Base-by-base conservation (phyloP, 2,888 invertebrate species). In the Agrotis segetum region DNA sequence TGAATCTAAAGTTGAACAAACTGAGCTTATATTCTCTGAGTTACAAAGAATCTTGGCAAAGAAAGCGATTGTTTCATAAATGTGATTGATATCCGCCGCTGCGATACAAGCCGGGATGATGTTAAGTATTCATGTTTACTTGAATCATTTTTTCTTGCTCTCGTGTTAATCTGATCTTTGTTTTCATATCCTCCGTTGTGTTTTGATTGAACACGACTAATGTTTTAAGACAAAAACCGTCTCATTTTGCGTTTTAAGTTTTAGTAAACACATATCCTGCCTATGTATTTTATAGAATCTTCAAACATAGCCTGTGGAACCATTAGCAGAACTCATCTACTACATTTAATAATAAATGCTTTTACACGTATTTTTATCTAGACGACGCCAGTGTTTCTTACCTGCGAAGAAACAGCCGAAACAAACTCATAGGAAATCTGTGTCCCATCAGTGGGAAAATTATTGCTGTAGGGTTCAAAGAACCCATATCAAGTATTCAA, bases 1-100 rank as follows among this genome's bases (percentile, higher is more conserved):
- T 49, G 67, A 67, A 67, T 77, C 55, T 61, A 66, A 6, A 67
- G 60, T 71, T 71, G 74, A 81, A 71, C 70, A 77, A 83, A 72
- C 74, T 67, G 13, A 47, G 66, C 34, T 44, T 81, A 64, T 60
- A 67, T 58, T 50, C 21, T 13, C 16, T n/a, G 55, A 34, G 44
- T 19, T 49, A 47, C 67, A 60, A 19, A 62, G 68, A 70, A 40
- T 62, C 24, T 68, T 46, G 50, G 71, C 34, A 68, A 76, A 71
- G 66, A 67, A 74, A 58, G 44, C 67, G 62, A 73, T 74, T 71
- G 73, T 72, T 77, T 49, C 47, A 3, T 9, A 50, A 19, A n/a
- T 77, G 47, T 63, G 52, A 73, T 80, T 78, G 79, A 82, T 67
- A 46, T 78, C 64, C 64, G 74, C 80, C 82, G 80, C 80, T 46